phyloP scores from a whole-genome alignment of 2,888 invertebrate species.

The Rutpela maculata region DNA sequence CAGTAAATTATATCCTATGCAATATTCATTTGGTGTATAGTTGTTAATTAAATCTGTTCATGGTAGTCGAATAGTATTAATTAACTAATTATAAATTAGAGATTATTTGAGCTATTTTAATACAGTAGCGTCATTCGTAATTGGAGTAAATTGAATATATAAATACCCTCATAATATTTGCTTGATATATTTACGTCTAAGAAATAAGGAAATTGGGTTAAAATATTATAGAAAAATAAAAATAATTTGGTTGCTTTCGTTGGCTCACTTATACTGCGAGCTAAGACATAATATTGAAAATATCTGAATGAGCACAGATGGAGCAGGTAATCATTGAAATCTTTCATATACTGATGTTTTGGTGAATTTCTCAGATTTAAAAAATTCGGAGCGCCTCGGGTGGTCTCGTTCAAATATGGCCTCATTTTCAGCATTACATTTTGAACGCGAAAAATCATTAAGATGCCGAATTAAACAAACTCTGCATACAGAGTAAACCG shows the following conservation, averaged over 20 bases:
- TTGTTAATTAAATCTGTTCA: not conserved
- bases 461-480: too few relatives aligned
- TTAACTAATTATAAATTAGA: slow-evolving; percentile 3
- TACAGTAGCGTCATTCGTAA: not conserved
- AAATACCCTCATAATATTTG: not conserved
- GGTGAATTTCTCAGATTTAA: too few relatives aligned
- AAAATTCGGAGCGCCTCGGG: too few relatives aligned
- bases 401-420: too few relatives aligned
- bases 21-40: not conserved
- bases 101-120: not conserved
- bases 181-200: not conserved
- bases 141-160: not conserved
- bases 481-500: too few relatives aligned
- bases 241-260: not conserved
- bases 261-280: not conserved
- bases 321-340: too few relatives aligned
- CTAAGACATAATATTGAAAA: too few relatives aligned
- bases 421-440: too few relatives aligned
- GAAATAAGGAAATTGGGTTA: slow-evolving; percentile 3
- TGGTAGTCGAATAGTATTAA: not conserved
- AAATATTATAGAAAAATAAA: not conserved
- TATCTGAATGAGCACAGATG: too few relatives aligned
- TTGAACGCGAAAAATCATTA: too few relatives aligned
- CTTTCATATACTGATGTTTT: too few relatives aligned
- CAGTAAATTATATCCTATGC: not conserved